Percentiles rank a stretch among this genome's conserved stretches.
Conservation (phyloP, 2,113 vertebrate species). For the Chauna torquata region DNA sequence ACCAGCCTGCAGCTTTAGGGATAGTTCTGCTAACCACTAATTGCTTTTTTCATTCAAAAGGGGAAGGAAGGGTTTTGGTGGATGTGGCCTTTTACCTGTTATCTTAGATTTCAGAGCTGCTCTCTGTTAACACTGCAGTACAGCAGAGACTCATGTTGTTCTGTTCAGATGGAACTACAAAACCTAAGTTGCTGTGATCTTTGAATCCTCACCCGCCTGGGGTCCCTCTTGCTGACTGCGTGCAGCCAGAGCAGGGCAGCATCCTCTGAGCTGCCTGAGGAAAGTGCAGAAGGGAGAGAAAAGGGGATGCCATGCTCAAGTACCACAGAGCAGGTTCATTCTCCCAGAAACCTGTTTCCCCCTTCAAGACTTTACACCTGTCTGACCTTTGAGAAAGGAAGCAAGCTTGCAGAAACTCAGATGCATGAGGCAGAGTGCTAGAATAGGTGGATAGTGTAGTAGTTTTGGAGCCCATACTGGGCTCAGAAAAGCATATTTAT, state of each 20-base stretch:
- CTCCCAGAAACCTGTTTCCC: background rate
- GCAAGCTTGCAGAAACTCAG: accelerated
- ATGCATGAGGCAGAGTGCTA: too few species aligned
- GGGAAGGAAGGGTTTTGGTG: background rate
- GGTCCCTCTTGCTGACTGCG: background rate
- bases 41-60: background rate
- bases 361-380: background rate
- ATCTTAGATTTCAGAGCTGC: background rate
- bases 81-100: background rate
- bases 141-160: background rate
- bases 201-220: background rate
- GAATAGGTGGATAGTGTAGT: background rate
- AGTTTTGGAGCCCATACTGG: background rate
- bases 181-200: background rate
- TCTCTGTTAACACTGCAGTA: background rate
- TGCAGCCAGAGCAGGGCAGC: background rate
- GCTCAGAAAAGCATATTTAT: background rate
- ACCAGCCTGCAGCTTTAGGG: background rate
- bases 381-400: background rate
- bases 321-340: background rate
- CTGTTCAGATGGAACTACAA: background rate
- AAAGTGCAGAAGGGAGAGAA: background rate
- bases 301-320: background rate
- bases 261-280: background rate
- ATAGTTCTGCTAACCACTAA: background rate